phyloP scores from a whole-genome alignment of 2,113 vertebrate species.

The Eidolon helvum region DNA sequence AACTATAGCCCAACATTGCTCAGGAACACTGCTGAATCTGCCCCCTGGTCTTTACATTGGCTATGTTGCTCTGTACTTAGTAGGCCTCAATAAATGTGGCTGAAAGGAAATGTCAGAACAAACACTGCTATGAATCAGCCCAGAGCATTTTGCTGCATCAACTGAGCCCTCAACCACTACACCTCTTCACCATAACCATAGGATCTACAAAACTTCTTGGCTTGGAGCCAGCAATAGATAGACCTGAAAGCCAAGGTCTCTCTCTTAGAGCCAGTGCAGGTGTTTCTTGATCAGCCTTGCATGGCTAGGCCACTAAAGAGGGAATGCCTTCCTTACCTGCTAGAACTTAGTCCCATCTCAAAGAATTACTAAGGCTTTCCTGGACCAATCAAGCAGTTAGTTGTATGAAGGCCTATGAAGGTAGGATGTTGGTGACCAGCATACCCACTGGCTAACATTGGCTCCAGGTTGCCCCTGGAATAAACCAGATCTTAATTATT shows the following conservation, averaged over 20 bases:
- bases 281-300: background rate
- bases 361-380: background rate
- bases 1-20: background rate
- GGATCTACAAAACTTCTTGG: background rate
- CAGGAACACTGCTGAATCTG: background rate
- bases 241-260: background rate
- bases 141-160: background rate
- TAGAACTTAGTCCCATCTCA: background rate
- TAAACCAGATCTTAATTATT: background rate
- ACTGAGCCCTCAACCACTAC: background rate
- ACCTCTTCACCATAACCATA: background rate
- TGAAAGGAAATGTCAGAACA: background rate
- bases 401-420: background rate
- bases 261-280: background rate
- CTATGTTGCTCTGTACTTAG: background rate
- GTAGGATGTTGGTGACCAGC: background rate
- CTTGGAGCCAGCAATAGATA: background rate
- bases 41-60: background rate
- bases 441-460: background rate
- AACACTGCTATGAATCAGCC: background rate
- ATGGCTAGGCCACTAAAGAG: background rate
- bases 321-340: background rate
- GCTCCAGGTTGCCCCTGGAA: background rate
- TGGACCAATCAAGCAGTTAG: background rate
- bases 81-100: background rate